Base-by-base conservation (phyloP, 2,113 vertebrate genomes). In the Lophotis ruficrista region DNA sequence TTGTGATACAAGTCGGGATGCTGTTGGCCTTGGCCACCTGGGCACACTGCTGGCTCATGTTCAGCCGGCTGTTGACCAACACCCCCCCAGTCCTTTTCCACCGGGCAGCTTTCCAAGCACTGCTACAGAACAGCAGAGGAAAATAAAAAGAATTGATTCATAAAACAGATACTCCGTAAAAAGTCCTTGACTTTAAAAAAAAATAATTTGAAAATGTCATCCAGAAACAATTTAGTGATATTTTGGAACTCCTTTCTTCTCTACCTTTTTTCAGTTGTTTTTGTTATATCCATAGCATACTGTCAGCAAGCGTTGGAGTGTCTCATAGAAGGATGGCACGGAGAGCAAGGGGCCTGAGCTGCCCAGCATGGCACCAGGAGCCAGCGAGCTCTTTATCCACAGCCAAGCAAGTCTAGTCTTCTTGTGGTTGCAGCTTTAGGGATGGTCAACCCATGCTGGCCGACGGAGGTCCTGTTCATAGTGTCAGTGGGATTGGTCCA, bases 111-210 rank as follows among this genome's bases (percentile, higher is more conserved):
- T 43, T 43, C 41, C 41, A 43, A 43, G 41, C 14, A 43, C 41
- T 43, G 41, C 41, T 43, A 43, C 5, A 12, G 70, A 92, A 86
- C 51, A 89, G 79, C 61, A 87, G 54, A 95, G 54, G 28, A 75
- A 79, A 89, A 83, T 48, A 91, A 86, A 94, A 94, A 93, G 21
- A 87, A 64, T 57, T 58, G 73, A 92, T 94, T 94, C 75, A 91
- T 86, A 88, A 80, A 86, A 60, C 47, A 88, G 58, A 84, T 58
- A 68, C 20, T 66, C 33, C 71, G 35, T 77, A 92, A 86, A 88
- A 89, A 75, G 56, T 35, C 72, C n/a, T 88, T 91, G 93, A 56
- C 61, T 89, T 92, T 41, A 53, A 50, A 47, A 61, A 89, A 90
- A 93, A 48, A 50, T 37, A 35, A 37, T 66, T 83, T 53, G 58